Evolutionary conservation across 2,888 invertebrate genomes (phyloP).

Genomic region (Scaptomyza caliginosa): DNA sequence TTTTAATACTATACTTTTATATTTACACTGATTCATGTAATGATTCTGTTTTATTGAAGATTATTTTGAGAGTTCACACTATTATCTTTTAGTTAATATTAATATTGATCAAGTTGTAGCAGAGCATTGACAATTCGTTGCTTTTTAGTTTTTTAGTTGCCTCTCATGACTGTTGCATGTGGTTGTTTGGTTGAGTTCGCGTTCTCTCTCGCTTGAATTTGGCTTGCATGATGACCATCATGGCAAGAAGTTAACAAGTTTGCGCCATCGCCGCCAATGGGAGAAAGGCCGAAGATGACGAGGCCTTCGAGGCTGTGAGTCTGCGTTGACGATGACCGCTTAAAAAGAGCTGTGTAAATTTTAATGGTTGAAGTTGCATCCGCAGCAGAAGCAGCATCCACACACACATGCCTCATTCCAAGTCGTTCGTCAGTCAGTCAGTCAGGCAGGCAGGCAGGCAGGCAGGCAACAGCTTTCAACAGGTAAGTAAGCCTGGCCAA

Average conservation of each 20-base stretch:
- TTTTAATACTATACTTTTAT: too few species aligned
- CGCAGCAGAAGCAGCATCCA: constrained; percentile 37
- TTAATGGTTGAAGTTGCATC: constrained; percentile 73
- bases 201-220: constrained; percentile 49
- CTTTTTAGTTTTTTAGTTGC: neutral
- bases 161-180: constrained; percentile 50
- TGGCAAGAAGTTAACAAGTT: constrained; percentile 78
- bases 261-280: constrained; percentile 74
- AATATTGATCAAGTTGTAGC: neutral
- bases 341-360: constrained; percentile 74
- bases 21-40: too few species aligned
- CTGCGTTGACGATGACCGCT: constrained; percentile 59
- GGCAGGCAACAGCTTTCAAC: constrained; percentile 55
- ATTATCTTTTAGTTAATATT: too few species aligned
- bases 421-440: constrained; percentile 37
- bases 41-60: too few species aligned
- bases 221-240: constrained; percentile 76
- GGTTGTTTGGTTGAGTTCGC: constrained; percentile 43
- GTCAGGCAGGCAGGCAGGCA: constrained; percentile 41
- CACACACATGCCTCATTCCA: constrained; percentile 31
- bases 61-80: too few species aligned
- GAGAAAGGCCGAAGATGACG: constrained; percentile 70
- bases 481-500: constrained; percentile 46
- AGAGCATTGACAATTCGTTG: constrained; percentile 49
- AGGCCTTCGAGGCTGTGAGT: constrained; percentile 45